phyloP scores from a whole-genome alignment of 2,113 vertebrate genomes.

The Rhabdornis inornatus region DNA sequence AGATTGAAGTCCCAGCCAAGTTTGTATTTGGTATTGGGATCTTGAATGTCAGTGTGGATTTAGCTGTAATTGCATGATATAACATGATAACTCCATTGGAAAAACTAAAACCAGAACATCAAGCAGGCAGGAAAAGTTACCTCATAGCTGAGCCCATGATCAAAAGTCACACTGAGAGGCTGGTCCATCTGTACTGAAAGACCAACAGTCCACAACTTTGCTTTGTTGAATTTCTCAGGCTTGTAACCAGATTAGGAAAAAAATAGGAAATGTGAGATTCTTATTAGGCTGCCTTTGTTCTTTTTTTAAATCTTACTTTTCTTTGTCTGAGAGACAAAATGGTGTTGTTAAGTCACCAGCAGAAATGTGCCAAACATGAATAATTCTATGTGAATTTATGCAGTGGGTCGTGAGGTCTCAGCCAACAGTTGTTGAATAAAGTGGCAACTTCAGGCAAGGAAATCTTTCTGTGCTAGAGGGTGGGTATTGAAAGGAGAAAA shows the following conservation, averaged over 20 bases:
- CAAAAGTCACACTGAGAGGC: neutral
- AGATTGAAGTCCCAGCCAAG: neutral
- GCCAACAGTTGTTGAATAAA: constrained; percentile 37
- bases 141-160: neutral
- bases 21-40: neutral
- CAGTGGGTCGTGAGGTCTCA: neutral
- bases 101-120: neutral
- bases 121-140: neutral
- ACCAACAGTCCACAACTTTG: neutral
- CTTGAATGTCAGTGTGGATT: neutral
- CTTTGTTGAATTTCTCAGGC: constrained; percentile 11
- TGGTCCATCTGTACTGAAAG: neutral
- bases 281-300: constrained; percentile 28
- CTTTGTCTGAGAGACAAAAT: constrained; percentile 48
- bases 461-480: constrained; percentile 17
- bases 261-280: constrained; percentile 7
- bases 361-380: constrained; percentile 49
- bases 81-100: neutral
- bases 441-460: constrained; percentile 38
- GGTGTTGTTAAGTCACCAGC: constrained; percentile 5
- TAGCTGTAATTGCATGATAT: neutral
- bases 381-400: constrained; percentile 51
- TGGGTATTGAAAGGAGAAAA: neutral
- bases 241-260: constrained; percentile 2
- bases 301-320: neutral